Evolutionary conservation across 2,888 invertebrate genomes (phyloP).

Genomic region (Crossocerus cetratus): DNA sequence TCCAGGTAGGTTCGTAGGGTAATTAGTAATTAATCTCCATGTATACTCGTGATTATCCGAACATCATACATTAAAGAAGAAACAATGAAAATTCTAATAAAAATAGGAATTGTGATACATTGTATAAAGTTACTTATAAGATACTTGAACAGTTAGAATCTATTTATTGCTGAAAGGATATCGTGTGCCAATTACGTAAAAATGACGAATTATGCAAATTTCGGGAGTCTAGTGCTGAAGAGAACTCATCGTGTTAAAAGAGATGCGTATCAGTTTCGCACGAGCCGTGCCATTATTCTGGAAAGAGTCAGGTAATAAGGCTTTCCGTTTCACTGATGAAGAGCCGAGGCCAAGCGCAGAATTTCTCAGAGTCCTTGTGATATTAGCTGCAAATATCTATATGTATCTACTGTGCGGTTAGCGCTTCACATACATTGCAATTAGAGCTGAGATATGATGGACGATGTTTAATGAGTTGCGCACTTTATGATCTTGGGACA

Average conservation of each 20-base stretch:
- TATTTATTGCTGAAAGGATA: no score
- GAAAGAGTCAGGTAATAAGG: neutral
- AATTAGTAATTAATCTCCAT: slow-evolving; percentile 8
- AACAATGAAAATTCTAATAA: neutral
- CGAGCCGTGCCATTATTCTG: neutral
- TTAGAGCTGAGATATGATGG: no score
- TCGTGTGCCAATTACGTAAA: no score
- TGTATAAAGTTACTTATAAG: no score
- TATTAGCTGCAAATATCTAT: no score
- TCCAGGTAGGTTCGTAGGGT: slow-evolving; percentile 40
- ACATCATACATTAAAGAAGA: neutral
- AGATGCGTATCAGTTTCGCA: neutral
- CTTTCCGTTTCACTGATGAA: slow-evolving; percentile 12
- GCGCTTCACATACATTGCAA: no score
- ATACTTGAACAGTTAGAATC: no score
- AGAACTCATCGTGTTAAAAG: neutral
- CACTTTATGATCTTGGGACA: neutral
- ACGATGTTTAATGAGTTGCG: no score
- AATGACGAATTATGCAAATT: no score
- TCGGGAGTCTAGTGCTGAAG: neutral
- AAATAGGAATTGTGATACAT: no score
- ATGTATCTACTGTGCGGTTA: no score
- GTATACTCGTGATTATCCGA: slow-evolving; percentile 2
- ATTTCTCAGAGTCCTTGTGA: neutral
- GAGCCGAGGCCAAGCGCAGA: neutral